phyloP scores from a whole-genome alignment of 2,113 vertebrate species.

The Colius striatus region DNA sequence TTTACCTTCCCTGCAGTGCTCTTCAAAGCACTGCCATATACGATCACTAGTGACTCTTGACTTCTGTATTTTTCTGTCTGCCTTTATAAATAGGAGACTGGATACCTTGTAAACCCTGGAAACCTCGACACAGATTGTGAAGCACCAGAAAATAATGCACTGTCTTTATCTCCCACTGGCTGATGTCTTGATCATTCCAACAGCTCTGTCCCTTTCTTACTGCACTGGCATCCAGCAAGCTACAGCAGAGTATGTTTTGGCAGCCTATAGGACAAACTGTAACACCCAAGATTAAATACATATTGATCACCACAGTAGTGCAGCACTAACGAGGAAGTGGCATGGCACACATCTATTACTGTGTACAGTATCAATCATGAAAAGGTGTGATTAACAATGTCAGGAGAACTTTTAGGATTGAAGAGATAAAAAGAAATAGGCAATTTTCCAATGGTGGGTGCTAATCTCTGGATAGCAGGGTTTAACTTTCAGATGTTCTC shows the following conservation, averaged over 20 bases:
- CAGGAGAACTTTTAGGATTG: background rate
- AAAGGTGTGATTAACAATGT: accelerated
- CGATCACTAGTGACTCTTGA: background rate
- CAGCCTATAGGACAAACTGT: accelerated
- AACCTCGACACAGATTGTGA: background rate
- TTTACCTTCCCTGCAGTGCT: slow-evolving; percentile 39
- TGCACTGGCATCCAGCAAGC: background rate
- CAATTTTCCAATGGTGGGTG: background rate
- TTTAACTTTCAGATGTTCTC: background rate
- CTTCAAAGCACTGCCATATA: slow-evolving; percentile 9
- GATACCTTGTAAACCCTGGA: background rate
- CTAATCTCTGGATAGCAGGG: background rate
- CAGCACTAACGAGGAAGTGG: background rate
- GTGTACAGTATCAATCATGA: no score
- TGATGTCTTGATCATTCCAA: background rate
- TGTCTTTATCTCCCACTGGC: background rate
- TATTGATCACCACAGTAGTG: background rate
- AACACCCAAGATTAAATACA: background rate
- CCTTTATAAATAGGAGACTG: slow-evolving; percentile 18
- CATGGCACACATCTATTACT: no score
- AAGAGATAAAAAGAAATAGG: background rate
- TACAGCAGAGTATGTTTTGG: accelerated
- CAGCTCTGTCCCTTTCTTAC: background rate
- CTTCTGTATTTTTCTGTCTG: background rate
- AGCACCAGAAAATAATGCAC: background rate